Conservation (phyloP, 2,888 invertebrate genomes). For the Drosophila mayaguana region DNA sequence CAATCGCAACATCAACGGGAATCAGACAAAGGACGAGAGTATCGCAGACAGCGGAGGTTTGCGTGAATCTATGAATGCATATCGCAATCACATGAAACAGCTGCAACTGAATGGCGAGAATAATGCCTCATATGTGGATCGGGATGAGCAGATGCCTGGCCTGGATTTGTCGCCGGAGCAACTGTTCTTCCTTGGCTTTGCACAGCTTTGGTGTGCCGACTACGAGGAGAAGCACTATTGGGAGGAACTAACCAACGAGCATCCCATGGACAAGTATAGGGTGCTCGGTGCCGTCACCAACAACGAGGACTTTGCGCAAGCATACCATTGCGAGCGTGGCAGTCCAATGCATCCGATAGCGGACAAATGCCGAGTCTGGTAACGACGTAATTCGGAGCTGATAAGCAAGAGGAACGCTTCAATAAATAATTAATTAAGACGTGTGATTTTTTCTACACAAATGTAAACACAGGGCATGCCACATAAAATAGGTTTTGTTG, state of each 20-base stretch:
- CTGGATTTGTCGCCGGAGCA: slow-evolving; percentile 82
- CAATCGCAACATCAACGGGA: slow-evolving; percentile 78
- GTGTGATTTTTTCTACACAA: slow-evolving; percentile 13
- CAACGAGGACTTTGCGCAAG: slow-evolving; percentile 76
- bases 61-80: slow-evolving; percentile 71
- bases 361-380: slow-evolving; percentile 81
- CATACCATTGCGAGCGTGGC: slow-evolving; percentile 75
- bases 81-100: slow-evolving; percentile 71
- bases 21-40: slow-evolving; percentile 79
- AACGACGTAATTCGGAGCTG: slow-evolving; percentile 33
- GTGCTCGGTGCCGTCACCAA: slow-evolving; percentile 81
- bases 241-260: slow-evolving; percentile 77
- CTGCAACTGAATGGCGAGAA: slow-evolving; percentile 13
- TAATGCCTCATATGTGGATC: slow-evolving; percentile 21
- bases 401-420: slow-evolving; percentile 36
- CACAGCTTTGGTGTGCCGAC: slow-evolving; percentile 81
- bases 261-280: slow-evolving; percentile 81
- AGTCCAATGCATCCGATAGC: slow-evolving; percentile 77
- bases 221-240: slow-evolving; percentile 80
- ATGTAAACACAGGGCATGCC: slow-evolving; percentile 8
- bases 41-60: slow-evolving; percentile 83
- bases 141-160: slow-evolving; percentile 80
- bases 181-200: slow-evolving; percentile 81
- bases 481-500: slow-evolving; percentile 6
- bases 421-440: slow-evolving; percentile 16